Evolutionary conservation across 2,888 invertebrate species (phyloP).

Genomic region (Drosophila maculinotata): DNA sequence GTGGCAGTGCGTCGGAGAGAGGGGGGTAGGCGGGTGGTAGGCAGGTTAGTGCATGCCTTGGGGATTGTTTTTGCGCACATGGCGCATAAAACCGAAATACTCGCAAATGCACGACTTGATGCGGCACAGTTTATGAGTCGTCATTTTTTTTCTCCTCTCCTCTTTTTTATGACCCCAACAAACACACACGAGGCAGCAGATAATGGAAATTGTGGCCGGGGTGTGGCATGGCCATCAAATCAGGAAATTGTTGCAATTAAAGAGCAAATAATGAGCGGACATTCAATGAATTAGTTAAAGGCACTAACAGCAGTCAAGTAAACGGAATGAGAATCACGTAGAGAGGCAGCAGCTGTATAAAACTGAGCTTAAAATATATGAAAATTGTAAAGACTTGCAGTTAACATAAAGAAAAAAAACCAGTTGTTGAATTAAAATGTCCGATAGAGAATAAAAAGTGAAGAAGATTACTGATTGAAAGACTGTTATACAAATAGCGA

Average conservation of each 20-base stretch:
- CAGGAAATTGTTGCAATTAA: conserved; percentile 69
- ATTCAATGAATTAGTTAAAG: conserved; percentile 50
- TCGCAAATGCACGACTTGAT: conserved; percentile 53
- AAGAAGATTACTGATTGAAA: too few relatives aligned
- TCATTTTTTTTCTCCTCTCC: conserved; percentile 22
- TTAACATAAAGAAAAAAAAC: too few relatives aligned
- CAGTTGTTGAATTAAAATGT: too few relatives aligned
- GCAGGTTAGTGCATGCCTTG: conserved; percentile 17
- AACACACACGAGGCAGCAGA: conserved; percentile 26
- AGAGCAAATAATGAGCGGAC: conserved; percentile 65
- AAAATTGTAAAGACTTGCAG: too few relatives aligned
- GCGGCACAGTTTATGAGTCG: conserved; percentile 60
- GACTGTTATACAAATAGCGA: too few relatives aligned
- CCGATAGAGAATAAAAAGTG: too few relatives aligned
- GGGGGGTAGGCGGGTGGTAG: too few relatives aligned
- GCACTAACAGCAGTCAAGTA: neutral
- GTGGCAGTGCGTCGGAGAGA: conserved; percentile 25
- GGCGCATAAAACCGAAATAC: conserved; percentile 64
- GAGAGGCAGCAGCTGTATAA: neutral
- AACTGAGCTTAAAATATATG: too few relatives aligned
- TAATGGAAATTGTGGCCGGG: conserved; percentile 20
- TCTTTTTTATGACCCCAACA: conserved; percentile 51
- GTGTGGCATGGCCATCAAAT: conserved; percentile 48
- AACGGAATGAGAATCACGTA: conserved; percentile 3
- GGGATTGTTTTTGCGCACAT: conserved; percentile 58